Base-by-base conservation (phyloP, 2,113 vertebrate genomes). In the Chaenocephalus aceratus region DNA sequence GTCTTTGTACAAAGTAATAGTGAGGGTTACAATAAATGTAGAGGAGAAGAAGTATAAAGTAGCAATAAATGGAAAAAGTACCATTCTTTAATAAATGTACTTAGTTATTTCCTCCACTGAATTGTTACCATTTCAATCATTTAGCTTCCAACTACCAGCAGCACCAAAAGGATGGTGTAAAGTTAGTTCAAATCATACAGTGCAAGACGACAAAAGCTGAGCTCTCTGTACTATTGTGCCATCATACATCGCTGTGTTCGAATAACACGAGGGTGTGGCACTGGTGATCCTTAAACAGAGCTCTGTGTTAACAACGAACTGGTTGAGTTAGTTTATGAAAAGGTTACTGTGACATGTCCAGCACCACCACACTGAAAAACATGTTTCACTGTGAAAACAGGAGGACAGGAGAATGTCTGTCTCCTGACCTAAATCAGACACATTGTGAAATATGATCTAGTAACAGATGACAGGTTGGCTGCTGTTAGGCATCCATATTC, bases 241-340 rank as follows among this genome's bases (percentile, higher is more conserved):
- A 30, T 16, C 6, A 30, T 34, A 60, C 34, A 34, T 53, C 18
- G 4, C 15, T 54, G 3, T 14, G 23, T 16, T 45, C 64, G 49
- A 51, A 69, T 56, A 13, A 52, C n/a, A 10, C 3, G 0, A 8
- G 63, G 80, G 68, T 77, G 85, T 45, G 77, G 63, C 80, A 60
- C 58, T 13, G 13, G 4, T 34, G 23, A 53, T 2, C 14, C 30
- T 68, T 51, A 21, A 54, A 34, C 26, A 46, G 51, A 49, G 13
- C 26, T 34, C 4, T 41, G 36, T 21, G 10, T 48, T 21, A 15
- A 4, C 2, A 36, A 1, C 11, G 8, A 2, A 2, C 26, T 48
- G 30, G 36, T 57, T 48, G 14, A 58, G 36, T 61, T 36, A 12
- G 23, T 57, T 59, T 26, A 41, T 34, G 12, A n/a, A 41, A 59